phyloP scores from a whole-genome alignment of 2,888 invertebrate genomes.

The Bellardia bayeri region DNA sequence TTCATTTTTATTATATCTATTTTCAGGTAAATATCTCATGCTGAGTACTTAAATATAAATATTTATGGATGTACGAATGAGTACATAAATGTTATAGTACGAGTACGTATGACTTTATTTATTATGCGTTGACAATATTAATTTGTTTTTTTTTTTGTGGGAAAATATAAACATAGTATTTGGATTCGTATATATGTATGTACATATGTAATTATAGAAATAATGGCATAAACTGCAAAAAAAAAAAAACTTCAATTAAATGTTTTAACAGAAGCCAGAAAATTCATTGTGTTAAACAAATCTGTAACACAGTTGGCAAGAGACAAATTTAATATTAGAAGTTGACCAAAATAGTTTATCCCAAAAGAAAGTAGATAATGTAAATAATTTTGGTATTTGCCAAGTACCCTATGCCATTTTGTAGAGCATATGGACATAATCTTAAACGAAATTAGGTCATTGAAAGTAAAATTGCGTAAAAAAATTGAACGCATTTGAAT shows the following conservation, averaged over 20 bases:
- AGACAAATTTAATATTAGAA: background rate
- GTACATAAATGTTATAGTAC: too few species aligned
- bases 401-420: too few species aligned
- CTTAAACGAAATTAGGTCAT: too few species aligned
- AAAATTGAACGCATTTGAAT: too few species aligned
- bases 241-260: conserved; percentile 60
- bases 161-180: conserved; percentile 25
- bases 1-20: conserved; percentile 28
- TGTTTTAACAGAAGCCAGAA: conserved; percentile 62
- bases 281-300: conserved; percentile 60
- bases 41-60: conserved; percentile 20
- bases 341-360: conserved; percentile 23
- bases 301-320: conserved; percentile 56
- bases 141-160: conserved; percentile 25
- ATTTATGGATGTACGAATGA: conserved; percentile 23
- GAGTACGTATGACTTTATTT: conserved; percentile 32
- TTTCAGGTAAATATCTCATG: conserved; percentile 62
- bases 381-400: too few species aligned
- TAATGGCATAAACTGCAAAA: background rate
- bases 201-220: background rate
- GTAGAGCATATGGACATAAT: too few species aligned
- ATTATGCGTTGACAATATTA: conserved; percentile 61
- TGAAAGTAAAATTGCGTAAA: too few species aligned
- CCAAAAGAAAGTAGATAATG: background rate
- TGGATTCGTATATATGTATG: background rate